Conservation (phyloP, 2,113 vertebrate genomes). For the Heteronetta atricapilla region DNA sequence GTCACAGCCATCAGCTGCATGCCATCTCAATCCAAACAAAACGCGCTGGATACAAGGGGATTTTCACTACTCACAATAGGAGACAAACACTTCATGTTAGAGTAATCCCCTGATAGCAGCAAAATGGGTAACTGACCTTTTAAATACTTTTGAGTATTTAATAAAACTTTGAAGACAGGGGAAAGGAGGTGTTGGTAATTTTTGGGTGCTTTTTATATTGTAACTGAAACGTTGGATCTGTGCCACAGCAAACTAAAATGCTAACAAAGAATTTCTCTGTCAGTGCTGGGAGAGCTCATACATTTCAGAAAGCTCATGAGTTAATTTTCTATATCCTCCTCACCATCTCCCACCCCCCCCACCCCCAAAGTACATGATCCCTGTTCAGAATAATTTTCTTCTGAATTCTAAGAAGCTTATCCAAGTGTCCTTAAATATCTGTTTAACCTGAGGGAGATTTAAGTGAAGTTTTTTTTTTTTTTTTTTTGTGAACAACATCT, state of each 20-base stretch:
- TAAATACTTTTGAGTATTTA: constrained; percentile 76
- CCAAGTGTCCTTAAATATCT: not conserved
- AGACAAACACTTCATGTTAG: constrained; percentile 82
- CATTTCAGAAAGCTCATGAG: not conserved
- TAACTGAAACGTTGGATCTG: constrained; percentile 37
- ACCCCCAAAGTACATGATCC: not conserved
- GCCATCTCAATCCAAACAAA: constrained; percentile 98
- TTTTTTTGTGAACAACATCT: not conserved
- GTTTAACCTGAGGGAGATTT: not conserved
- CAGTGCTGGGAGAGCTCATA: not conserved
- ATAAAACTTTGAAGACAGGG: constrained; percentile 74
- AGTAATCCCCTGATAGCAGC: constrained; percentile 75
- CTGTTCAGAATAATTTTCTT: not conserved
- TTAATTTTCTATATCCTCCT: not conserved
- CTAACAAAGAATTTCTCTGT: constrained; percentile 27
- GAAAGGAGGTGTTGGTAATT: constrained; percentile 54
- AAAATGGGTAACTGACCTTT: constrained; percentile 75
- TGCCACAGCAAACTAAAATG: constrained; percentile 8
- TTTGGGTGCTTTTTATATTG: constrained; percentile 68
- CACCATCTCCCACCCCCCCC: not conserved
- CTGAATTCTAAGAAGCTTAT: not conserved
- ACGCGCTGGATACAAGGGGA: constrained; percentile 86
- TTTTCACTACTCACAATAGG: constrained; percentile 82
- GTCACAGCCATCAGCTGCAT: constrained; percentile 98
- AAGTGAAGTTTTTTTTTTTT: not conserved